phyloP scores from a whole-genome alignment of 2,797 vertebrate genomes.

The Xerus rutilus region DNA sequence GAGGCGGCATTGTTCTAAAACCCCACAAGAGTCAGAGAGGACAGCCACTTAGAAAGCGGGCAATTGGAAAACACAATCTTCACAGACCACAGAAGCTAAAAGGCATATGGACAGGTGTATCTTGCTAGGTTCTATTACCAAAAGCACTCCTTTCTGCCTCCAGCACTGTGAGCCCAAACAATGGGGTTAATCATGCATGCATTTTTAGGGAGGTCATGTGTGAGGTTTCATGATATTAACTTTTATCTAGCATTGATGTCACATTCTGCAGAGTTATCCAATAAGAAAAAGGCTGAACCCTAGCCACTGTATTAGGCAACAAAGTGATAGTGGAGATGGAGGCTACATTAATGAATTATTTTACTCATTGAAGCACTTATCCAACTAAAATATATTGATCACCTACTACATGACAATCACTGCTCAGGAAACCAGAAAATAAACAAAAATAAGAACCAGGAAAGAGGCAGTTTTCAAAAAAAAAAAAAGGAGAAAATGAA shows the following conservation, averaged over 20 bases:
- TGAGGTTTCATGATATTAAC: neutral
- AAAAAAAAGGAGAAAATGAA: neutral
- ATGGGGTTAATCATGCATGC: neutral
- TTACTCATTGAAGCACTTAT: neutral
- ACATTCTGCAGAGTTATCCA: neutral
- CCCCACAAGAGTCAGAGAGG: neutral
- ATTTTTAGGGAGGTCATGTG: neutral
- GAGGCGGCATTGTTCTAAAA: neutral
- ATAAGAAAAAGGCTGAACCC: neutral
- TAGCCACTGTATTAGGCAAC: neutral
- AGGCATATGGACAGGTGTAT: neutral
- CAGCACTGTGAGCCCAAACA: neutral
- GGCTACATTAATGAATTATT: neutral
- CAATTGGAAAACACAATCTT: neutral
- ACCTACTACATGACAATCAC: neutral
- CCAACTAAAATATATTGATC: neutral
- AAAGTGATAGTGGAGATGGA: neutral
- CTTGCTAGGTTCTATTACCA: neutral
- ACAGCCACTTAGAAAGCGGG: neutral
- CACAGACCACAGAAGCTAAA: neutral
- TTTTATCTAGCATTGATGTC: neutral
- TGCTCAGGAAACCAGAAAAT: conserved; percentile 1
- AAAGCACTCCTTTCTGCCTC: neutral
- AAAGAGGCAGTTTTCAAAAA: neutral
- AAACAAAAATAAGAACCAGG: neutral